These are phyloP conservation scores for Onychostruthus taczanowskii DNA, from an alignment of 2,113 vertebrate species.

Conservation along the genomic window DNA sequence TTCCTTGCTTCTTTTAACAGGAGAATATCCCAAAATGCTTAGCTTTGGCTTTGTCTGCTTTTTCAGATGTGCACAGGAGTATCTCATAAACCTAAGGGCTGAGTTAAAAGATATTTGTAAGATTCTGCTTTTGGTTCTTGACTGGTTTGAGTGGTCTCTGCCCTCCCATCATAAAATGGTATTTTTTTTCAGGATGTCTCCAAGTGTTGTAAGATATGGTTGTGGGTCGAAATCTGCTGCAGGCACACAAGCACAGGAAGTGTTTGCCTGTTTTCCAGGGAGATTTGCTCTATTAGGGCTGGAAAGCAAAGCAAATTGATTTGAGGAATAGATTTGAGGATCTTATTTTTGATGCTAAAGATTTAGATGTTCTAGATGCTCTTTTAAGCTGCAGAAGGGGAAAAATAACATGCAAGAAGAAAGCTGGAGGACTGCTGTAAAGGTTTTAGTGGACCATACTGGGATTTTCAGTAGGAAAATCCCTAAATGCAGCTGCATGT, in stretches of 20 bases:
- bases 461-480: not conserved
- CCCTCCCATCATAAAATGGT: not conserved
- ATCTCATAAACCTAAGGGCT: not conserved
- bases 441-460: not conserved
- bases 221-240: not conserved
- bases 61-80: not conserved
- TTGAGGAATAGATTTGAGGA: not conserved
- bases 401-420: not conserved
- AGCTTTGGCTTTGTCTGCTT: not conserved
- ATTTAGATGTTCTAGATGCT: not conserved
- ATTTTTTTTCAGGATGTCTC: not conserved
- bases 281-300: not conserved
- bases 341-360: not conserved
- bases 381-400: not conserved
- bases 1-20: not conserved
- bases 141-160: not conserved
- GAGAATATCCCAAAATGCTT: not conserved
- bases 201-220: not conserved
- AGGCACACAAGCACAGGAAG: not conserved
- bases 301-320: not conserved
- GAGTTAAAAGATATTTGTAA: conserved; percentile 1
- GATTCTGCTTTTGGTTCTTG: not conserved
- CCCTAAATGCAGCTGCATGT: not conserved
- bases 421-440: not conserved
- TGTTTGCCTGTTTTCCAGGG: not conserved